Evolutionary conservation across 2,113 vertebrate genomes (phyloP).

Genomic region (Trichechus manatus): DNA sequence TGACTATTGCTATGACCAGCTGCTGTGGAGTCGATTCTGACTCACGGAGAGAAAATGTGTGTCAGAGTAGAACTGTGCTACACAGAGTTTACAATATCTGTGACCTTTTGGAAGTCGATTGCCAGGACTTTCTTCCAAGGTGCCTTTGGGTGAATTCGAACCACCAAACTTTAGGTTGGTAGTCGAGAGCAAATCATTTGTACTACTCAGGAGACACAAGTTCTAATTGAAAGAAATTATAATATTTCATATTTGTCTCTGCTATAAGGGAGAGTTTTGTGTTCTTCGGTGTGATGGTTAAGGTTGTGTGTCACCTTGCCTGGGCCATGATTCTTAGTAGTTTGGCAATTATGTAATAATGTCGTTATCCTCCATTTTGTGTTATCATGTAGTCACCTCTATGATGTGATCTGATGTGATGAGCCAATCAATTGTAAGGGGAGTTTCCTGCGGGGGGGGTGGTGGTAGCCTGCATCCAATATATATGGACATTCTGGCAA

Average conservation of each 20-base stretch:
- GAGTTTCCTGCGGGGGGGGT: too few species aligned
- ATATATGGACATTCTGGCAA: too few species aligned
- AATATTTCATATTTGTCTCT: background rate
- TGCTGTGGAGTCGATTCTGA: background rate
- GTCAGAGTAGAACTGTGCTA: background rate
- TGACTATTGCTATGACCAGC: background rate
- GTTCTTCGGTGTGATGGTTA: background rate
- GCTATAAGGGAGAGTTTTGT: background rate
- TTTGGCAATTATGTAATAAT: too few species aligned
- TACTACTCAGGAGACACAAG: background rate
- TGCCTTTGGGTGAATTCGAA: background rate
- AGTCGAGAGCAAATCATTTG: background rate
- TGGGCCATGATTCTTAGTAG: too few species aligned
- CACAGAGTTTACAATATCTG: background rate
- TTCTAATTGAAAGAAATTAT: constrained; percentile 6
- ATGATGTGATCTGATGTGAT: too few species aligned
- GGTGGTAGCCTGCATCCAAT: too few species aligned
- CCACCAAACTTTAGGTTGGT: background rate
- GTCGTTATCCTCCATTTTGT: too few species aligned
- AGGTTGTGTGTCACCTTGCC: too few species aligned
- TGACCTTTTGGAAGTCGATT: background rate
- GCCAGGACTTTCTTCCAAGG: too few species aligned
- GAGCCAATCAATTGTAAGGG: too few species aligned
- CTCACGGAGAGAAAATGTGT: background rate
- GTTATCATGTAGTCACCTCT: too few species aligned